phyloP scores from a whole-genome alignment of 2,797 vertebrate genomes.

The Rhinogobio ventralis region DNA sequence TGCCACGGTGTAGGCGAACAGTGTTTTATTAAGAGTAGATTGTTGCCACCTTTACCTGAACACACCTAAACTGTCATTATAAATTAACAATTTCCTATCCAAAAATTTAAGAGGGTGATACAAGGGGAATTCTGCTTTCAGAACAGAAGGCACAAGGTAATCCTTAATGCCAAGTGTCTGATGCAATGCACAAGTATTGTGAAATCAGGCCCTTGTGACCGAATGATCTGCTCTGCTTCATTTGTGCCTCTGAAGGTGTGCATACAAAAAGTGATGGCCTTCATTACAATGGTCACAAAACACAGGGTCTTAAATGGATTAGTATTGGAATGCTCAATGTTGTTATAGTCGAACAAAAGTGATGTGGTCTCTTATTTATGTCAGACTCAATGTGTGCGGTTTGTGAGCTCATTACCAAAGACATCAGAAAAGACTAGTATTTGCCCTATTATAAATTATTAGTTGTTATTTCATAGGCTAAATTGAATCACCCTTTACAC shows the following conservation, averaged over 20 bases:
- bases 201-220: constrained; percentile 44
- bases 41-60: background rate
- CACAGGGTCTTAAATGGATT: constrained; percentile 13
- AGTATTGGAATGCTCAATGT: background rate
- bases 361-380: background rate
- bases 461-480: background rate
- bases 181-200: constrained; percentile 44
- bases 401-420: background rate
- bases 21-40: background rate
- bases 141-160: background rate
- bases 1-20: background rate
- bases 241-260: constrained; percentile 24
- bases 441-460: background rate
- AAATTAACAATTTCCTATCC: background rate
- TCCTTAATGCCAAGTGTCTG: constrained; percentile 36
- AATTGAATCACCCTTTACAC: background rate
- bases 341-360: background rate
- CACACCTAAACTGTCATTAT: background rate
- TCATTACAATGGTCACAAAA: constrained; percentile 5
- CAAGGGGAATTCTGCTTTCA: constrained; percentile 10
- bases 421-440: background rate
- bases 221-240: background rate
- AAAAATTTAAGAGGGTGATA: background rate
- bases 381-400: background rate
- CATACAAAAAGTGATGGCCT: background rate